phyloP scores from a whole-genome alignment of 2,888 invertebrate species.

The Andricus curvator region DNA sequence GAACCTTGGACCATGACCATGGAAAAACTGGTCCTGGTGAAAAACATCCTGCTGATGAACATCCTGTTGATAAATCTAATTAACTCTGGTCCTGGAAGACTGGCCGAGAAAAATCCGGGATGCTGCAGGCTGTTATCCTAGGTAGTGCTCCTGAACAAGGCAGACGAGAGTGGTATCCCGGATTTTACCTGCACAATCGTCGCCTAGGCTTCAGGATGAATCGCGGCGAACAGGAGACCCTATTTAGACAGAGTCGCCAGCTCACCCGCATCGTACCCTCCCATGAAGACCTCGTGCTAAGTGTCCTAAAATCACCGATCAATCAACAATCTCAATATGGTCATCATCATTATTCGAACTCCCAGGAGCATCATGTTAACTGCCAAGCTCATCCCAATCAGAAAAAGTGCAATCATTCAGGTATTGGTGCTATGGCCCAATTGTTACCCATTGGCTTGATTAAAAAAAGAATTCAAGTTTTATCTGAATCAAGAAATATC shows the following conservation, averaged over 20 bases:
- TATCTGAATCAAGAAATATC: background rate
- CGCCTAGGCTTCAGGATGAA: conserved; percentile 79
- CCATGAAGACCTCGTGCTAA: conserved; percentile 81
- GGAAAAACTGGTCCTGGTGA: background rate
- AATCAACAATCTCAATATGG: conserved; percentile 64
- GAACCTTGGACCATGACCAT: conserved; percentile 6
- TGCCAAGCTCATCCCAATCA: conserved; percentile 68
- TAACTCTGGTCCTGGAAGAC: background rate
- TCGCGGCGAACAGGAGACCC: conserved; percentile 83
- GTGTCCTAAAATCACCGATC: conserved; percentile 82
- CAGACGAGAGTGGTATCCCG: conserved; percentile 70
- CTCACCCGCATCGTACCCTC: conserved; percentile 75
- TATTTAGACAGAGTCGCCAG: conserved; percentile 83
- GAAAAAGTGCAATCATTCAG: conserved; percentile 68
- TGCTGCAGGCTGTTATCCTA: conserved; percentile 73
- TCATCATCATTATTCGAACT: conserved; percentile 55
- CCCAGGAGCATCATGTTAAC: conserved; percentile 68
- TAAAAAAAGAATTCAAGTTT: background rate
- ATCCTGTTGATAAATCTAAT: background rate
- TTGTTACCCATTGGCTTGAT: background rate
- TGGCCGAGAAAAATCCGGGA: conserved; percentile 60
- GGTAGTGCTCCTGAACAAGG: conserved; percentile 70
- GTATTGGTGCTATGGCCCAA: conserved; percentile 52
- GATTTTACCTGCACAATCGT: conserved; percentile 65
- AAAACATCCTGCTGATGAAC: background rate